Evolutionary conservation across 2,888 invertebrate genomes (phyloP), one percentile per base, ranked within the genome.

Genomic region (Yponomeuta sedellus): DNA sequence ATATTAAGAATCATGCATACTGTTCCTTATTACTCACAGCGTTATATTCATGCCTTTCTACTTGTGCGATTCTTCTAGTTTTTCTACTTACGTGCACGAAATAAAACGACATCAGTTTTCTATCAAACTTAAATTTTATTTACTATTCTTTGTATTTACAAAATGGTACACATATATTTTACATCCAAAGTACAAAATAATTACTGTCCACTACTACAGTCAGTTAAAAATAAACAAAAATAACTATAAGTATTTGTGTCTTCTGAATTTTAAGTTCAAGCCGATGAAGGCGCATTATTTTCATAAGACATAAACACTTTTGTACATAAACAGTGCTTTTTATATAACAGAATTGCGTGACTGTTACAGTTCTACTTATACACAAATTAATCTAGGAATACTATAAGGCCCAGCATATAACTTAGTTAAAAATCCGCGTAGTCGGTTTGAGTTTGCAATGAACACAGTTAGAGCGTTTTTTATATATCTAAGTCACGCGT

Each of bases 121-220:
- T 44, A 44, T 8, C 34, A 66, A 56, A 66, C 64, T 66, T 66
- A 66, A 16, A 62, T 56, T 75, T 73, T 70, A 74, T 74, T 77
- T 71, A 70, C 67, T 74, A 72, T 65, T 72, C 72, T 68, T 74
- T 74, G 66, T 79, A 79, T 79, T 73, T 79, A 79, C 79, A 79
- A 63, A 70, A 74, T 71, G 69, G 64, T 70, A 72, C 72, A 75
- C 67, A 61, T 25, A 28, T 59, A 20, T 34, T 61, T 20, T 63
- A 12, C 72, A 75, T 76, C 73, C 12, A 52, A 52, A 12, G 12
- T 52, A 52, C 3, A 5, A 52, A 52, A 12, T 16, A 16, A 52
- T 52, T 52, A 52, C 44, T 52, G 44, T 52, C 44, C 44, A 52
- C 44, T 72, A 69, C 71, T 68, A 68, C 63, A 39, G 39, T 25